Evolutionary conservation across 2,888 invertebrate genomes (phyloP).

Genomic region (Heliconius cydno): DNA sequence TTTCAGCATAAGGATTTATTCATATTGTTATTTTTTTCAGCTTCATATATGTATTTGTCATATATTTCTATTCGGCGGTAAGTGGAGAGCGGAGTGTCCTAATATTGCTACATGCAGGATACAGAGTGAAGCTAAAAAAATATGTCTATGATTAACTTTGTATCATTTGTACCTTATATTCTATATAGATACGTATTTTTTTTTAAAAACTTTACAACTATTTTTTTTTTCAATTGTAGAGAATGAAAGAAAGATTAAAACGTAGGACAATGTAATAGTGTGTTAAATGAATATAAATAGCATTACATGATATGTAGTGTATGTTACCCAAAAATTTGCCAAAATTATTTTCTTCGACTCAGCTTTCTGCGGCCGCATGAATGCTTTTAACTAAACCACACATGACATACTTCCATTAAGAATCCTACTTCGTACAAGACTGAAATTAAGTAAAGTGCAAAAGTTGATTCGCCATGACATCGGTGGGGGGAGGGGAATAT

Average conservation of each 20-base stretch:
- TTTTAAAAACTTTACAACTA: no score
- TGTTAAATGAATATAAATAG: not conserved
- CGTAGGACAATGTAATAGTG: not conserved
- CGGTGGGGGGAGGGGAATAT: not conserved
- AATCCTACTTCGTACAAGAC: constrained; percentile 30
- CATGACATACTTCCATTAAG: constrained; percentile 24
- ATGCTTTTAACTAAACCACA: constrained; percentile 20
- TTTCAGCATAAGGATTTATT: no score
- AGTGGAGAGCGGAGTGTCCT: no score
- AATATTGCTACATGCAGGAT: no score
- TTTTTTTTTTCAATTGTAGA: no score
- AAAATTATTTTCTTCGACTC: constrained; percentile 1
- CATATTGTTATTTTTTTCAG: no score
- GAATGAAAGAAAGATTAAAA: not conserved
- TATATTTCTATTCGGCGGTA: no score
- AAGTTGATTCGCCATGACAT: constrained; percentile 24
- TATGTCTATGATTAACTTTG: no score
- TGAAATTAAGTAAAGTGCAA: constrained; percentile 32
- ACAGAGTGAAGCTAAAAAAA: no score
- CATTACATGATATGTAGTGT: not conserved
- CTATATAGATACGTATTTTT: no score
- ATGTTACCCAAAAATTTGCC: not conserved
- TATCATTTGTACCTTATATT: no score
- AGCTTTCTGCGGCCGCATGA: not conserved
- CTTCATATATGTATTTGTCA: no score